Base-by-base conservation (phyloP, 2,113 vertebrate species). In the Mionectes macconnelli region DNA sequence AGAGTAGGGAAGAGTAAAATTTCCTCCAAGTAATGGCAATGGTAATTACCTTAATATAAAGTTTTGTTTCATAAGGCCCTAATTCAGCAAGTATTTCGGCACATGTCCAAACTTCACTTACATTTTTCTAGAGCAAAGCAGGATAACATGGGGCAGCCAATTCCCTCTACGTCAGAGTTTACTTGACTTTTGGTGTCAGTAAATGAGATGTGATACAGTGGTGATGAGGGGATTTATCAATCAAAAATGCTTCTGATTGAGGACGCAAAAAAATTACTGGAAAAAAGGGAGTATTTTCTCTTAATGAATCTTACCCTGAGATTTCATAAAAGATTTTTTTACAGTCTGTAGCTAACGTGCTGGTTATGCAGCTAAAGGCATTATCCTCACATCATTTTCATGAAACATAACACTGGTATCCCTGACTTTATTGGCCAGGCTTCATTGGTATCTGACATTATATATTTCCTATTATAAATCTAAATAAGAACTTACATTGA, bases 401-500 rank as follows among this genome's bases (percentile, higher is more conserved):
- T 93, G 97, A 97, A 98, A 98, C 94, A 87, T 93, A 96, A 98
- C 94, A 96, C 97, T 91, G 77, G 78, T 70, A 92, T 69, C 87
- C 95, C 94, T 95, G 95, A 95, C 95, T 96, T 97, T 97, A 93
- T 94, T 94, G 86, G 88, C 93, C 84, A 91, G 93, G 87, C 90
- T 91, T 95, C 96, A 79, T 37, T 89, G 86, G 75, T 96, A 94
- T 97, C 87, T 87, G 94, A 90, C 62, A 49, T 97, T 97, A 95
- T 94, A 86, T 94, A 97, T 97, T 98, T 98, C 97, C 96, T 96
- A 98, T 95, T 97, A 96, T 97, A 98, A 97, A 97, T 98, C 97
- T 97, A 97, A 98, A 97, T 96, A 97, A 97, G 97, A 98, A 97
- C 97, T 98, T 97, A 95, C 93, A 97, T 73, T 98, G 97, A 98